Percentiles rank a stretch among this genome's conserved stretches.
Evolutionary conservation across 1,140 invertebrate species (phyloP).

Genomic region (Sesamia nonagrioides): DNA sequence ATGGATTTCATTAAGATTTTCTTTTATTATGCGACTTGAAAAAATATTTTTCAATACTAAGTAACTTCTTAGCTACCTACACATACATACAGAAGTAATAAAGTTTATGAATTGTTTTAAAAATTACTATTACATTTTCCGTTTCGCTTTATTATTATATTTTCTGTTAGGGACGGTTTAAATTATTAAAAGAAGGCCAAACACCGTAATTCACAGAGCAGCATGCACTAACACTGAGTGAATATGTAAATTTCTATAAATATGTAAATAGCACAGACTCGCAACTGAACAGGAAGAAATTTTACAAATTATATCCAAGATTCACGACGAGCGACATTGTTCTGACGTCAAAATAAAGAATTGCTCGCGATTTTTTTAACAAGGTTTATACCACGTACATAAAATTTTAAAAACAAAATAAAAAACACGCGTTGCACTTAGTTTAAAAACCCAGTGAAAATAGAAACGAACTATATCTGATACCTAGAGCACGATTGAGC

Average conservation of each 20-base stretch:
- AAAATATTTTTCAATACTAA: not conserved
- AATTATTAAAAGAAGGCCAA: not conserved
- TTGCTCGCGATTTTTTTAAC: not conserved
- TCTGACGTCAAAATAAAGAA: not conserved
- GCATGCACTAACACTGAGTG: slow-evolving; percentile 38
- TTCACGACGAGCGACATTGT: not conserved
- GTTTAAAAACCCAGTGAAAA: not conserved
- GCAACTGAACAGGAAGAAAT: slow-evolving; percentile 16
- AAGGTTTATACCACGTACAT: not conserved
- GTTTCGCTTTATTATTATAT: not conserved
- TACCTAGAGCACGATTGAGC: slow-evolving; percentile 53
- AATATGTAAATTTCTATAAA: slow-evolving; percentile 52
- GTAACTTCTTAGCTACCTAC: too few relatives aligned
- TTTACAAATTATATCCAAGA: slow-evolving; percentile 18
- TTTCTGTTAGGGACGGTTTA: not conserved
- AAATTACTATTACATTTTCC: not conserved
- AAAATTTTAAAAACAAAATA: slow-evolving; percentile 26
- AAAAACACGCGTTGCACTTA: slow-evolving; percentile 9
- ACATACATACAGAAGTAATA: too few relatives aligned
- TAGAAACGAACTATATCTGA: not conserved
- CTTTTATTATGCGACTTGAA: not conserved
- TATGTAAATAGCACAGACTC: slow-evolving; percentile 42
- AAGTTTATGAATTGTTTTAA: not conserved
- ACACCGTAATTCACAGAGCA: slow-evolving; percentile 16
- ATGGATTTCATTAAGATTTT: not conserved